Evolutionary conservation across 2,797 vertebrate species (phyloP).

Genomic region (Loris lydekkerianus): DNA sequence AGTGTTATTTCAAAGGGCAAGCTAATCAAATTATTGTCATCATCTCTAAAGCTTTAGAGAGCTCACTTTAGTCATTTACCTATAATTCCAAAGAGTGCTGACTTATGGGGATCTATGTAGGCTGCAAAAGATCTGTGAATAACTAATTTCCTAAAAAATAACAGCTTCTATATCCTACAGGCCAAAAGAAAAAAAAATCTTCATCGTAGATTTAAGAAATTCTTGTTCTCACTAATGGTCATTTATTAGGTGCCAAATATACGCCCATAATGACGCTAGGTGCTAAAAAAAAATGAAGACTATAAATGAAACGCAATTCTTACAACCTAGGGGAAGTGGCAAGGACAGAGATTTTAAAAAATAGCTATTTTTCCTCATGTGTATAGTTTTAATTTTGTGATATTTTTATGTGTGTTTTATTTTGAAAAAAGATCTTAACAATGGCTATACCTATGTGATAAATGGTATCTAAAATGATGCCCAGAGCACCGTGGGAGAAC

Average conservation of each 20-base stretch:
- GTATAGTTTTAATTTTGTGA: neutral
- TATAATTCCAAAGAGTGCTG: neutral
- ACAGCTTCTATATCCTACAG: no score
- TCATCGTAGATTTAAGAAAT: neutral
- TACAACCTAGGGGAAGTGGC: neutral
- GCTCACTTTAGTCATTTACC: neutral
- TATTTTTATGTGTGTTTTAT: neutral
- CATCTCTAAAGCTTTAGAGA: neutral
- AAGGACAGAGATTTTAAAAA: neutral
- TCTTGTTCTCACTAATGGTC: neutral
- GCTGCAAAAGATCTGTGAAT: neutral
- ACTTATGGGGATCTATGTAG: neutral
- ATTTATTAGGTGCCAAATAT: neutral
- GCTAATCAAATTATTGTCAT: neutral
- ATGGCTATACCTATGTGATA: neutral
- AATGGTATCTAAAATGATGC: neutral
- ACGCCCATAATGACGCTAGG: neutral
- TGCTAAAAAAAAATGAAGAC: neutral
- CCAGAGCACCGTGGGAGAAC: neutral
- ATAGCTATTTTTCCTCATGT: neutral
- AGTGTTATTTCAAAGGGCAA: neutral
- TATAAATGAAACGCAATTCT: neutral
- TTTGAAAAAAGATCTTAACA: neutral
- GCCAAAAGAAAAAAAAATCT: no score
- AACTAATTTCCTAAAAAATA: no score